phyloP scores from a whole-genome alignment of 2,113 vertebrate species.

The Strix aluco region DNA sequence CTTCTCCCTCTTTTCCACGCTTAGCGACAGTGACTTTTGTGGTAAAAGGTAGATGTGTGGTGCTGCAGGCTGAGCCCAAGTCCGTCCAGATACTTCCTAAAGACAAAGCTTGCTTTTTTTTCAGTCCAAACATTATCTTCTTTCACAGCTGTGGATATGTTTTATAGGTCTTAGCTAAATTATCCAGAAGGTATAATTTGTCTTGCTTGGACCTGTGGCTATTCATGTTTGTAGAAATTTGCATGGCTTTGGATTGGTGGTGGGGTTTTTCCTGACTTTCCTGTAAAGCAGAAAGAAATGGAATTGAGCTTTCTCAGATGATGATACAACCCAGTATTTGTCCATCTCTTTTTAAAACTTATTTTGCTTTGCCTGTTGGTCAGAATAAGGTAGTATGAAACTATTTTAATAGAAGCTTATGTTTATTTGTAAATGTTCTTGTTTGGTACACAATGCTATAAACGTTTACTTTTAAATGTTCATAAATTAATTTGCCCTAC shows the following conservation, averaged over 20 bases:
- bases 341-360: neutral
- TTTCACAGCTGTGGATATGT: neutral
- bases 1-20: neutral
- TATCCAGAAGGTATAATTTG: neutral
- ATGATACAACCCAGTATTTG: neutral
- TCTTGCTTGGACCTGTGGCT: neutral
- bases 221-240: neutral
- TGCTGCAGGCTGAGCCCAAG: constrained; percentile 24
- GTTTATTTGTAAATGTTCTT: neutral
- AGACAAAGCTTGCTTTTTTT: neutral
- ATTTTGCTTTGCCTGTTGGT: neutral
- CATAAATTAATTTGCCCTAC: neutral
- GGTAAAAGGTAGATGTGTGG: neutral
- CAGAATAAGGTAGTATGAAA: neutral
- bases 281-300: neutral
- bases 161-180: neutral
- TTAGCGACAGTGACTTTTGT: neutral
- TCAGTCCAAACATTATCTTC: neutral
- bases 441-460: neutral
- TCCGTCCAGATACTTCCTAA: constrained; percentile 15
- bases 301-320: neutral
- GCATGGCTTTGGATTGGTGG: neutral
- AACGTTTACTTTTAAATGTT: neutral
- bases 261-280: neutral
- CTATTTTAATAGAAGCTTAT: neutral